Evolutionary conservation across 2,797 vertebrate genomes (phyloP).

Genomic region (Rhodeus uyekii): DNA sequence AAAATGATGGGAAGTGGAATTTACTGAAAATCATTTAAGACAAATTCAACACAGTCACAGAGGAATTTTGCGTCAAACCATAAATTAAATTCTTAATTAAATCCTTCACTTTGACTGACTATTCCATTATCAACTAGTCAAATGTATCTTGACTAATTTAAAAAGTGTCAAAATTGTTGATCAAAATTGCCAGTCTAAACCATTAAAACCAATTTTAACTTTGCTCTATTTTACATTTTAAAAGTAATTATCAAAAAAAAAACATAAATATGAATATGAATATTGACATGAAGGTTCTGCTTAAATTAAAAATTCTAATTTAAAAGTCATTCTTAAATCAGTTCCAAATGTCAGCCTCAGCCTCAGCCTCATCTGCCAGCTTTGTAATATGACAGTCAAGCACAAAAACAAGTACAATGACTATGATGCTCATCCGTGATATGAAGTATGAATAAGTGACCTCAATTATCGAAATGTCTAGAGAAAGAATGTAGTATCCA

Average conservation of each 20-base stretch:
- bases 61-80: not conserved
- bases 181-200: not conserved
- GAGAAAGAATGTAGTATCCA: not conserved
- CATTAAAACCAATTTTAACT: not conserved
- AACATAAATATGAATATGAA: not conserved
- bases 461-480: conserved; percentile 3
- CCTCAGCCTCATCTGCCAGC: not conserved
- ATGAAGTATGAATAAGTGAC: conserved; percentile 13
- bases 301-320: too few relatives aligned
- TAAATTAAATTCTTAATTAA: not conserved
- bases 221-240: not conserved
- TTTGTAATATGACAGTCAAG: not conserved
- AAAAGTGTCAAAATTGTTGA: not conserved
- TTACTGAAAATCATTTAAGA: not conserved
- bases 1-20: not conserved
- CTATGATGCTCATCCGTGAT: conserved; percentile 1
- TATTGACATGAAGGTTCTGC: not conserved
- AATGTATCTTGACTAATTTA: not conserved
- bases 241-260: not conserved
- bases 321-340: not conserved
- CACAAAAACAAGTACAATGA: not conserved
- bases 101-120: not conserved
- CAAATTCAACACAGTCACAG: not conserved
- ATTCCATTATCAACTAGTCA: not conserved
- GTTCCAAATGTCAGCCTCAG: not conserved